A percentile compares a stretch with the other conserved stretches of the same genome.
These are phyloP conservation scores for Ormyrus labotus DNA, from an alignment of 2,888 invertebrate species.

Conservation along the genomic window DNA sequence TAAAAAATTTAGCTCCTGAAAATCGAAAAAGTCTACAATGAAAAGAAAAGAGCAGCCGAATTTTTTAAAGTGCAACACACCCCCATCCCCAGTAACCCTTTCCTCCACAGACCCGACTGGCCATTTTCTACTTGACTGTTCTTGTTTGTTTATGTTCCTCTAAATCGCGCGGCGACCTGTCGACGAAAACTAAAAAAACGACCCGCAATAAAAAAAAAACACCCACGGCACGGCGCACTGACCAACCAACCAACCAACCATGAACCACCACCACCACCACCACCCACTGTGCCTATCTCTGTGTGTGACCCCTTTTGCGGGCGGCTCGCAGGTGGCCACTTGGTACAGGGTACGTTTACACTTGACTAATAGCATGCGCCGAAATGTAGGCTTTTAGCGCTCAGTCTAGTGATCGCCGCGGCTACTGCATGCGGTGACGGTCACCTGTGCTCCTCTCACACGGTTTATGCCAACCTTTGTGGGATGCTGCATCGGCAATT, in stretches of 20 bases:
- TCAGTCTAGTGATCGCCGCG: too few species aligned
- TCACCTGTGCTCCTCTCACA: not conserved
- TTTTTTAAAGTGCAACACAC: too few species aligned
- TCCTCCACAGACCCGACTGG: not conserved
- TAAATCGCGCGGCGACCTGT: not conserved
- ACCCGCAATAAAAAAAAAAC: conserved; percentile 14
- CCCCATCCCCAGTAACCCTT: too few species aligned
- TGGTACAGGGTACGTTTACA: conserved; percentile 93
- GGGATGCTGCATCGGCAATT: too few species aligned
- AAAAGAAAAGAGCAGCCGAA: too few species aligned
- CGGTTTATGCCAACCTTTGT: too few species aligned
- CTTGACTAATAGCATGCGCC: conserved; percentile 71
- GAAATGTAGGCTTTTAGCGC: too few species aligned
- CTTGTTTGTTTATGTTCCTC: conserved; percentile 29
- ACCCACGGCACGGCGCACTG: conserved; percentile 12
- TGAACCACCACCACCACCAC: conserved; percentile 12
- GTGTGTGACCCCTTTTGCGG: conserved; percentile 56
- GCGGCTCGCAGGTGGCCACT: conserved; percentile 85
- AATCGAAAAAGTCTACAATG: too few species aligned
- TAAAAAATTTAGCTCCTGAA: too few species aligned
- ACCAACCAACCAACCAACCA: not conserved
- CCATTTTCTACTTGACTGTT: conserved; percentile 21
- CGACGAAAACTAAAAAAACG: not conserved
- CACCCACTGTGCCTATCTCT: conserved; percentile 17
- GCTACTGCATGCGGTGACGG: not conserved